Conservation (phyloP, 1,140 invertebrate species). For the Drosophila takahashii region DNA sequence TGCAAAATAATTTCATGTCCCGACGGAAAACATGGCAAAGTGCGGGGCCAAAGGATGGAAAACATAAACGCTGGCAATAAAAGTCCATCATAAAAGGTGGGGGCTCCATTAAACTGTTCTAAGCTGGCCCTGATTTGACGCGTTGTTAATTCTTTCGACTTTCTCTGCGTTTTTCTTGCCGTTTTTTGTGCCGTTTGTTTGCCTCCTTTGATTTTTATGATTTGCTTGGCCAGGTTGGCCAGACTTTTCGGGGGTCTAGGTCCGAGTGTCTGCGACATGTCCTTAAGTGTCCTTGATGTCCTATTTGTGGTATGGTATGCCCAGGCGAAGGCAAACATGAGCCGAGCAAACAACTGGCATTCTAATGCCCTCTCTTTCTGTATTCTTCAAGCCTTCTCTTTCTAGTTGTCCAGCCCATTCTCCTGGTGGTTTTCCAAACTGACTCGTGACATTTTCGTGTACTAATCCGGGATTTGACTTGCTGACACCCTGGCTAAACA, state of each 20-base stretch:
- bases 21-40: neutral
- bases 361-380: neutral
- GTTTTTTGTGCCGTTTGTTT: constrained; percentile 3
- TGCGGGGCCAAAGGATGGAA: neutral
- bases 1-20: constrained; percentile 71
- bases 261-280: constrained; percentile 46
- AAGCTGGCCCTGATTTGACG: constrained; percentile 72
- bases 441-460: constrained; percentile 2
- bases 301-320: constrained; percentile 43
- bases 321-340: constrained; percentile 33
- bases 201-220: constrained; percentile 57
- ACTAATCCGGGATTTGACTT: neutral
- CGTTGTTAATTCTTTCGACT: constrained; percentile 69
- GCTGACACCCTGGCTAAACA: neutral
- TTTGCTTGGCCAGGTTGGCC: constrained; percentile 58
- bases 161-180: neutral
- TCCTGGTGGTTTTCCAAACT: neutral
- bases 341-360: constrained; percentile 14
- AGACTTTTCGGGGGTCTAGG: neutral
- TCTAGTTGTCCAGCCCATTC: neutral
- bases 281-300: constrained; percentile 62
- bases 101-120: constrained; percentile 61
- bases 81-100: constrained; percentile 72
- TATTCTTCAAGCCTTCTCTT: neutral
- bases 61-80: constrained; percentile 72